Evolutionary conservation across 92 coral and sea anemone genomes (phyloP).

Genomic region (Epizoanthus stellaris): DNA sequence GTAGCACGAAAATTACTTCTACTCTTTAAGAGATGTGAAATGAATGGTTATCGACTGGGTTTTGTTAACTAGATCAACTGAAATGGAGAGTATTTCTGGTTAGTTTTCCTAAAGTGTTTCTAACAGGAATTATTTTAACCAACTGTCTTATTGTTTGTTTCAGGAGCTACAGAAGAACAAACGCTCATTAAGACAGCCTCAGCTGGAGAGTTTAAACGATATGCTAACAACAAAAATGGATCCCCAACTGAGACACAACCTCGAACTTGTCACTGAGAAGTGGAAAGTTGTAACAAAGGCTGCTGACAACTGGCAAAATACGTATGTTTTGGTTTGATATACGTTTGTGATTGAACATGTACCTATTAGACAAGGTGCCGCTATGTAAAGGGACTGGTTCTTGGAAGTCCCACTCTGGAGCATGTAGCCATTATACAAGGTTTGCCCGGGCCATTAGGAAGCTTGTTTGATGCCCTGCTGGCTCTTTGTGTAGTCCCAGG

Average conservation of each 20-base stretch:
- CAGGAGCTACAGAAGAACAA: constrained; percentile 82
- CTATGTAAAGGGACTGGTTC: not conserved
- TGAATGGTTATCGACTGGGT: no score
- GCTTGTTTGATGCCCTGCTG: no score
- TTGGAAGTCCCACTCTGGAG: no score
- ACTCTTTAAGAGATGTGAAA: no score
- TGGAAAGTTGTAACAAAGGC: constrained; percentile 72
- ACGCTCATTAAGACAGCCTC: constrained; percentile 69
- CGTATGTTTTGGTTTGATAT: constrained; percentile 57
- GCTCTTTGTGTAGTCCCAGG: no score
- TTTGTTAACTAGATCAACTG: no score
- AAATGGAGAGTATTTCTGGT: no score
- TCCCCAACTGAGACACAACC: constrained; percentile 75
- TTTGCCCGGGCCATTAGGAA: no score
- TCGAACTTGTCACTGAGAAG: constrained; percentile 65
- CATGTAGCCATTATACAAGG: no score
- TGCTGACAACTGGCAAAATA: constrained; percentile 68
- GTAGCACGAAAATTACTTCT: not conserved
- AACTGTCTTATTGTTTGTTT: not conserved
- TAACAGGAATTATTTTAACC: not conserved
- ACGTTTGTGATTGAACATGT: not conserved
- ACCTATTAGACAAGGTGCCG: not conserved
- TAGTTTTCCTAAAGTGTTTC: not conserved
- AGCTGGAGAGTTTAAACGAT: constrained; percentile 63
- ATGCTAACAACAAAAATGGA: constrained; percentile 63